phyloP scores from a whole-genome alignment of 2,113 vertebrate genomes.

The Nanorana parkeri region DNA sequence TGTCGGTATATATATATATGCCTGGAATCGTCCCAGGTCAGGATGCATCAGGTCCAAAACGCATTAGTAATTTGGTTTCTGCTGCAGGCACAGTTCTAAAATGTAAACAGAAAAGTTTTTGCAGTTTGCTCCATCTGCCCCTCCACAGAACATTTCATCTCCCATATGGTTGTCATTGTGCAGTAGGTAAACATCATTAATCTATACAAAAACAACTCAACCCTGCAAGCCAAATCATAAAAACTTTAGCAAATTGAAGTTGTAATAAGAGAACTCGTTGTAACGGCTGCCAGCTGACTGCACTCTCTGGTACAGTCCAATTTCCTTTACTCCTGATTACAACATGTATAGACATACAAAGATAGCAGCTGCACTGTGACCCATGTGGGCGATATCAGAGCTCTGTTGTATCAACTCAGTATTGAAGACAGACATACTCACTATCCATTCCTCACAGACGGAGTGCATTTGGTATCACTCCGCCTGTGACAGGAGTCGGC shows the following conservation, averaged over 20 bases:
- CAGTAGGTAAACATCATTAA: conserved; percentile 51
- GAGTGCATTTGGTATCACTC: too few species aligned
- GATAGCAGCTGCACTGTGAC: neutral
- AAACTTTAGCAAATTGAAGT: conserved; percentile 30
- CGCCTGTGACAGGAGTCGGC: too few species aligned
- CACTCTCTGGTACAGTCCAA: neutral
- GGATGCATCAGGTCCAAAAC: conserved; percentile 14
- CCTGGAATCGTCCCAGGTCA: conserved; percentile 15
- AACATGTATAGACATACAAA: neutral
- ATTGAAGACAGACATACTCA: too few species aligned
- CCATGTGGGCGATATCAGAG: neutral
- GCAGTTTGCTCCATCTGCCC: conserved; percentile 28
- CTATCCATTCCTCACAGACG: too few species aligned
- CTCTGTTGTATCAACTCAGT: too few species aligned
- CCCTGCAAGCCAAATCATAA: conserved; percentile 41
- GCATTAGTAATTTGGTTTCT: conserved; percentile 20
- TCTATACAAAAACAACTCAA: conserved; percentile 48
- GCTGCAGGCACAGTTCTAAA: conserved; percentile 20
- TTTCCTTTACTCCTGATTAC: neutral
- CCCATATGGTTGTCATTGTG: conserved; percentile 52
- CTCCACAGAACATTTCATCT: conserved; percentile 34
- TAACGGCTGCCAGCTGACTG: conserved; percentile 24
- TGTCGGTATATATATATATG: neutral
- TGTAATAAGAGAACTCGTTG: conserved; percentile 1
- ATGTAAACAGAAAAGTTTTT: conserved; percentile 35